phyloP scores from a whole-genome alignment of 2,113 vertebrate genomes.

The Poecilia latipinna region DNA sequence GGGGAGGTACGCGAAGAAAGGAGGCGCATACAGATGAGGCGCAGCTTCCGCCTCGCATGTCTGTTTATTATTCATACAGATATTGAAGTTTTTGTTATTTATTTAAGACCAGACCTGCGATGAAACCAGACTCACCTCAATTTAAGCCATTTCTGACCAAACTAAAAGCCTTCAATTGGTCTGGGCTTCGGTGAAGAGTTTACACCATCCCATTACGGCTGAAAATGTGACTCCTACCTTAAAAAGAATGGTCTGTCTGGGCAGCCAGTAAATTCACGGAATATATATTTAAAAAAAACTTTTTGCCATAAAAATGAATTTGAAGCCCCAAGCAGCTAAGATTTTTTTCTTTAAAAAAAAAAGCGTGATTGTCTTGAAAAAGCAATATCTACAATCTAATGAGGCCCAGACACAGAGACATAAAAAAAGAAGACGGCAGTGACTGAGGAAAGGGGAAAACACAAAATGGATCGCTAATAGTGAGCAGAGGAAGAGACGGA shows the following conservation, averaged over 20 bases:
- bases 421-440: background rate
- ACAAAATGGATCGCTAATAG: conserved; percentile 45
- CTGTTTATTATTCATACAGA: conserved; percentile 44
- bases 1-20: conserved; percentile 8
- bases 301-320: conserved; percentile 22
- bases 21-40: conserved; percentile 52
- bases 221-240: conserved; percentile 25
- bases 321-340: conserved; percentile 7
- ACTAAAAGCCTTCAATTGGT: conserved; percentile 47
- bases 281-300: background rate
- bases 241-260: conserved; percentile 16
- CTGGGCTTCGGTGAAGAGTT: conserved; percentile 14
- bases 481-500: conserved; percentile 26
- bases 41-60: conserved; percentile 19
- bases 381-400: conserved; percentile 40
- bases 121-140: conserved; percentile 19
- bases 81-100: conserved; percentile 24
- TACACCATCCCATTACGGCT: conserved; percentile 7
- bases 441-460: conserved; percentile 21
- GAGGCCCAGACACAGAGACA: conserved; percentile 34
- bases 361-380: background rate
- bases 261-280: conserved; percentile 1
- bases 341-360: conserved; percentile 4
- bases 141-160: conserved; percentile 21
- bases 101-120: conserved; percentile 43